Evolutionary conservation across 1,140 invertebrate genomes (phyloP), one percentile per base, ranked within the genome.

Genomic region (Ceratina calcarata): DNA sequence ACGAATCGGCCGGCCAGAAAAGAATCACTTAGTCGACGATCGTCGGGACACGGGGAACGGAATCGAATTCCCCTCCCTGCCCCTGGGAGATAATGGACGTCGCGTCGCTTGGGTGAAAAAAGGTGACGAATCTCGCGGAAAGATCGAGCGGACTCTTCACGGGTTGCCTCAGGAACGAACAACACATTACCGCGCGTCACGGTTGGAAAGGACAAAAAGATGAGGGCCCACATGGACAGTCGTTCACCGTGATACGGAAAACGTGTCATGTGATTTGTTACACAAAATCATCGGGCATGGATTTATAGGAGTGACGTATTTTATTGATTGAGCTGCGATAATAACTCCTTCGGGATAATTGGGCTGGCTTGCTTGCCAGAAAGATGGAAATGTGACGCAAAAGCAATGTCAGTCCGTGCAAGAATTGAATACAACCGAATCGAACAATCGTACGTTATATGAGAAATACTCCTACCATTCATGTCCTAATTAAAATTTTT

Each of bases 51-150:
- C 10, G 37, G 37, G 37, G 37, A 45, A 67, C 12, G 15, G 22
- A 65, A 57, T 70, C 53, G 58, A 73, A 65, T 55, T 65, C 70
- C 10, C 7, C 37, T 8, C 37, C 37, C 37, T 45, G 8, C 37
- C 37, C 37, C 65, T 66, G 62, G 53, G 65, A 49, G 81, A 80
- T 86, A 86, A 86, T 86, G 77, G 83, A 86, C 64, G 77, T 85
- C 57, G 81, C 37, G 37, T 45, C 37, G 8, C 37, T 45, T 45
- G 6, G 37, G 3, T 45, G 57, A 27, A 61, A 49, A 68, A 83
- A 84, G 71, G 70, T 24, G 51, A 58, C 22, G 61, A 49, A n/a
- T 27, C 27, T 18, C 51, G 65, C 20, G 37, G 64, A 62, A 67
- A 45, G 69, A 66, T 45, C 49, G 55, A 20, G 4, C 18, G 66